Evolutionary conservation across 2,113 vertebrate species (phyloP).

Genomic region (Centropus unirufus): DNA sequence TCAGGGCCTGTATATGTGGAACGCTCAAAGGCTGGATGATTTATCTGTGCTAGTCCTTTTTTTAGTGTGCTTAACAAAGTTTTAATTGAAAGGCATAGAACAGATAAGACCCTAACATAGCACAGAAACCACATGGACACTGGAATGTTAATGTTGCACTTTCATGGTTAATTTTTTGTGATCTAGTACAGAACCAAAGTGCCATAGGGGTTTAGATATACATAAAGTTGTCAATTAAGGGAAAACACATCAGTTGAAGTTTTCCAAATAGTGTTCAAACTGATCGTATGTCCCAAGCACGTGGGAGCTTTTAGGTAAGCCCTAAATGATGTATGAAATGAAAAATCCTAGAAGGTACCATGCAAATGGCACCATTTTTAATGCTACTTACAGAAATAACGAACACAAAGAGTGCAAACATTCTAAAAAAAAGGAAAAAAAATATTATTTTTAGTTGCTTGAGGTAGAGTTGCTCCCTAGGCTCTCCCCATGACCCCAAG

Average conservation of each 20-base stretch:
- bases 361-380: not conserved
- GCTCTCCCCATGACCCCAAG: not conserved
- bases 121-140: not conserved
- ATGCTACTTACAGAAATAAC: slow-evolving; percentile 4
- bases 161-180: not conserved
- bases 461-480: not conserved
- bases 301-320: not conserved
- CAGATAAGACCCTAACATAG: not conserved
- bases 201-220: not conserved
- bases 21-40: not conserved
- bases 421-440: not conserved
- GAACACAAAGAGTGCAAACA: not conserved
- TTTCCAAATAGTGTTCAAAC: slow-evolving; percentile 4
- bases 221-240: not conserved
- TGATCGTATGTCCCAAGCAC: not conserved
- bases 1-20: not conserved
- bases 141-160: not conserved
- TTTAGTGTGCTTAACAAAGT: not conserved
- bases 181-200: not conserved
- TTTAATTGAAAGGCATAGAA: not conserved
- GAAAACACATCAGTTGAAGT: not conserved
- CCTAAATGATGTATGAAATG: not conserved
- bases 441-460: not conserved
- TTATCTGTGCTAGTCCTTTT: not conserved
- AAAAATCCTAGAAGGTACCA: not conserved